Base-by-base conservation (phyloP, 2,888 invertebrate species). In the Lydus trimaculatus region DNA sequence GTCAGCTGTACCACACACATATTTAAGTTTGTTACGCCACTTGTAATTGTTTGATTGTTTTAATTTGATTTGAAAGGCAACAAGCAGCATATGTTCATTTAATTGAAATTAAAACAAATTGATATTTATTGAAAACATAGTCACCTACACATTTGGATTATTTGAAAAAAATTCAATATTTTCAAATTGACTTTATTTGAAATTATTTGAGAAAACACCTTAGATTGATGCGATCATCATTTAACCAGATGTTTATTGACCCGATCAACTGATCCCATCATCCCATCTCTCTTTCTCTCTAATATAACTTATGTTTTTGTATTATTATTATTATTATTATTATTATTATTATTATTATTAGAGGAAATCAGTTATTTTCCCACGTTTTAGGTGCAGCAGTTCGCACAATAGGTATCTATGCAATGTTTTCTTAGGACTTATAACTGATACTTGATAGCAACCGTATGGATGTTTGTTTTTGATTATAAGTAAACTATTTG, bases 371-470 rank as follows among this genome's bases (percentile, higher is more conserved):
- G 33, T 23, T 65, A 59, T 70, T 72, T 52, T 72, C 72, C 68
- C 72, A 69, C 71, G 73, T 60, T 63, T 52, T 71, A 58, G 71
- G 73, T 65, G 71, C 73, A 71, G 73, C 66, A 60, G 60, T 60
- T 52, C 52, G 52, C 60, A 61, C 61, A 67, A 67, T 64, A 65
- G 63, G 61, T 64, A 23, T 52, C 6, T 58, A 23, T 23, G 52
- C 66, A 70, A 67, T 66, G 64, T 73, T 71, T 60, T 60, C 61
- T 69, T 66, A 69, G 69, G 63, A 56, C 66, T 66, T 64, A 52
- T 23, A 25, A 25, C 13, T 48, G 48, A 48, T 25, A 52, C 23
- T 52, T 25, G 8, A 52, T 52, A 52, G 13, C 9, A 52, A 13
- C 52, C 52, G 52, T 5, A 25, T 25, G 13, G 8, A 13, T 23